Base-by-base conservation (phyloP, 35 echinoderm and acorn worm genomes). In the Patiria miniata region DNA sequence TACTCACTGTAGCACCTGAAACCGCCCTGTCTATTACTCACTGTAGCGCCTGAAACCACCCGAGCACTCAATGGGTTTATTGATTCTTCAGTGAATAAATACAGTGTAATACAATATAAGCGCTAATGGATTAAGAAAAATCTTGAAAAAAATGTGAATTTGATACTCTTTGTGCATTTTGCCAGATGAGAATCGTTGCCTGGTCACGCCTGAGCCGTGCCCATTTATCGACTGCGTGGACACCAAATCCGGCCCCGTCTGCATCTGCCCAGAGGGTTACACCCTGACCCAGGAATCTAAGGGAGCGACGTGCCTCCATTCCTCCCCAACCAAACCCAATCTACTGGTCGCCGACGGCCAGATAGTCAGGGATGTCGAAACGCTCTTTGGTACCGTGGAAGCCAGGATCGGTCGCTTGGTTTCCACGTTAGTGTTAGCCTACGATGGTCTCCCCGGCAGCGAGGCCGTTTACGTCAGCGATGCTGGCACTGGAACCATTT, bases 391-490 rank as follows among this genome's bases (percentile, higher is more conserved):
- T 10, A 32, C 65, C 26, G 26, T 10, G 14, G 12, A 16, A 15
- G 26, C 10, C 14, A 23, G 26, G 19, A 34, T 73, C 14, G 26
- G 34, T 26, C 26, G 65, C 26, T 73, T 73, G 2, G 8, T 73
- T 7, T 34, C 26, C 3, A 23, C 65, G 2, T 2, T 23, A 26
- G 65, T 34, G 19, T 26, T 73, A 23, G 65, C 65, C 34, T 73
- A 73, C 65, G 65, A 73, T 73, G 65, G 34, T 34, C 65, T 32
- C 26, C 65, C 65, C 14, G 65, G 65, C 34, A 73, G 29, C n/a
- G 65, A 73, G 29, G 65, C 26, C 26, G 34, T 73, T 3, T 73
- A 73, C 8, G 23, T 73, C 26, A 73, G 21, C 9, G 65, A 73
- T 73, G 29, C 65, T 73, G 65, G 65, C 26, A 22, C 26, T 28